These are phyloP conservation scores for Drosophila seclusa DNA, from an alignment of 2,888 invertebrate species.

Conservation along the genomic window DNA sequence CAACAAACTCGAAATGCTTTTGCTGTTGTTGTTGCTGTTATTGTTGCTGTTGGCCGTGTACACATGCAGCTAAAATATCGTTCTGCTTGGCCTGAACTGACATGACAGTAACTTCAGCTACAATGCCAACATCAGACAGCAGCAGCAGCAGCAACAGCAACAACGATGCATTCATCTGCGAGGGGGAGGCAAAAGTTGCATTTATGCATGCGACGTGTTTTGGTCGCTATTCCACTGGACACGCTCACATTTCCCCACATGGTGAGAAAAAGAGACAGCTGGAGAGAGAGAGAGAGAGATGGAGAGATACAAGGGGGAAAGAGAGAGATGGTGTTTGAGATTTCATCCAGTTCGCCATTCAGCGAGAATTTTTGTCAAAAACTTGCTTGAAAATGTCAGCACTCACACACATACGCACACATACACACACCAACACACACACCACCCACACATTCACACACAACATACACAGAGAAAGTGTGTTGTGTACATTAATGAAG, in stretches of 20 bases:
- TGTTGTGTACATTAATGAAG: slow-evolving; percentile 10
- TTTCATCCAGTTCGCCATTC: slow-evolving; percentile 19
- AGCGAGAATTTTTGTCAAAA: slow-evolving; percentile 18
- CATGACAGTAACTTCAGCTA: slow-evolving; percentile 68
- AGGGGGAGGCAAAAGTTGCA: slow-evolving; percentile 52
- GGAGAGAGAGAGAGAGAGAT: neutral
- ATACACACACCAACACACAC: neutral
- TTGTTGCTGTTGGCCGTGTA: slow-evolving; percentile 43
- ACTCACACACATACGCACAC: neutral
- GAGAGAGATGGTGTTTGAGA: neutral
- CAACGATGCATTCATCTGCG: slow-evolving; percentile 58
- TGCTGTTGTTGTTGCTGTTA: slow-evolving; percentile 18
- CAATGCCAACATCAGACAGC: slow-evolving; percentile 43
- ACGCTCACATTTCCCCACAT: slow-evolving; percentile 42
- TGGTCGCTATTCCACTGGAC: slow-evolving; percentile 42
- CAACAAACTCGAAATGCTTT: slow-evolving; percentile 22
- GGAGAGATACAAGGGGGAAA: neutral
- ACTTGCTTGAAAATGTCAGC: neutral
- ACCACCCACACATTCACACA: neutral
- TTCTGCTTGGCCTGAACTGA: slow-evolving; percentile 70
- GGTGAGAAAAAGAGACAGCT: neutral
- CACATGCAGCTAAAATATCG: slow-evolving; percentile 72
- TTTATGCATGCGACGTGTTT: slow-evolving; percentile 68
- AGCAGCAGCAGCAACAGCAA: slow-evolving; percentile 27
- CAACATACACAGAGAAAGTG: neutral